phyloP scores from a whole-genome alignment of 1,140 invertebrate genomes.

The Caenorhabditis latens region DNA sequence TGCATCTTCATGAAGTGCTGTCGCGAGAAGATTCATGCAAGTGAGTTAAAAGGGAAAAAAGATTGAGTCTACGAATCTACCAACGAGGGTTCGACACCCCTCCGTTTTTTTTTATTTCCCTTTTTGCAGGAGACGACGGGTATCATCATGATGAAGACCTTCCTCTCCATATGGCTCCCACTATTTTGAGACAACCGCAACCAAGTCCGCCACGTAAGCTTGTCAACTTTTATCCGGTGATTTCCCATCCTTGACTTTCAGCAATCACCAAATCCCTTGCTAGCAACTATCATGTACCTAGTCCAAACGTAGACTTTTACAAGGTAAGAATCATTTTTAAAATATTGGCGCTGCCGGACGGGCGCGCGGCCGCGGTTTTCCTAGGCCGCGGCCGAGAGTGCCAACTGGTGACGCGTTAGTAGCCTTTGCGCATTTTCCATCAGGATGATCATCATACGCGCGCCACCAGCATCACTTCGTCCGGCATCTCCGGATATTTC shows the following conservation, averaged over 20 bases:
- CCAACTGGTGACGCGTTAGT: slow-evolving; percentile 28
- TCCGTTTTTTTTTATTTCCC: too few relatives aligned
- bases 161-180: not conserved
- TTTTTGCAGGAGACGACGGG: slow-evolving; percentile 21
- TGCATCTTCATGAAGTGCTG: slow-evolving; percentile 53
- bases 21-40: slow-evolving; percentile 14
- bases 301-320: slow-evolving; percentile 12
- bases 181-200: not conserved
- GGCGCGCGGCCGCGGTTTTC: too few relatives aligned
- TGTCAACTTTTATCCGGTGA: not conserved
- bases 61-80: too few relatives aligned
- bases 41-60: not conserved
- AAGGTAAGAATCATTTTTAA: slow-evolving; percentile 19
- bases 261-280: not conserved
- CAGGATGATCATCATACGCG: slow-evolving; percentile 48
- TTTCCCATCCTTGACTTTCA: not conserved
- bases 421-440: not conserved
- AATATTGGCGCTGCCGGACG: too few relatives aligned
- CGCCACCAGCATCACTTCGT: slow-evolving; percentile 50
- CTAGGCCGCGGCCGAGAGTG: too few relatives aligned
- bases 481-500: slow-evolving; percentile 50
- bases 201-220: slow-evolving; percentile 15
- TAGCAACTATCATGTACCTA: slow-evolving; percentile 1
- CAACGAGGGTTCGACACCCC: too few relatives aligned
- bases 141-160: not conserved